Conservation (phyloP, 1,140 invertebrate species). For the Latrodectus geometricus region DNA sequence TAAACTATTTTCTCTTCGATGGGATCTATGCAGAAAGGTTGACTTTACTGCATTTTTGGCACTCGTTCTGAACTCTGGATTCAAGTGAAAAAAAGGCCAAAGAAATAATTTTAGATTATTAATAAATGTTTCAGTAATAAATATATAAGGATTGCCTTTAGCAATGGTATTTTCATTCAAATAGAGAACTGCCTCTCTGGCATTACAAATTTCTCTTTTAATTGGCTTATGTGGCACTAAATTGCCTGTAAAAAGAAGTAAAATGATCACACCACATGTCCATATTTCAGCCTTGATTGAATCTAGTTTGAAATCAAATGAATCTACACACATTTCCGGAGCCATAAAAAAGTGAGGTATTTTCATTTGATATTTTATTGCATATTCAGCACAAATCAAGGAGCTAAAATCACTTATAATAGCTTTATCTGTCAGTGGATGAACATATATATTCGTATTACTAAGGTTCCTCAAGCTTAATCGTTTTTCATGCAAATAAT, state of each 20-base stretch:
- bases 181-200: neutral
- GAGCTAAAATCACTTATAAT: conserved; percentile 30
- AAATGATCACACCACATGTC: conserved; percentile 33
- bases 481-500: conserved; percentile 37
- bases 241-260: conserved; percentile 27
- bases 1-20: neutral
- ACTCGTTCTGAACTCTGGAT: neutral
- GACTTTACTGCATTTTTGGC: neutral
- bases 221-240: neutral
- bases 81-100: neutral
- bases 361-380: neutral
- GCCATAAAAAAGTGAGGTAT: neutral
- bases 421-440: conserved; percentile 15
- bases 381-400: neutral
- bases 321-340: conserved; percentile 12
- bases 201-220: neutral
- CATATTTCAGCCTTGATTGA: conserved; percentile 41
- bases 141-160: neutral
- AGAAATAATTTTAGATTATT: neutral
- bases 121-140: neutral
- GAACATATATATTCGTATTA: conserved; percentile 27
- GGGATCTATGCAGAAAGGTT: neutral
- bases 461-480: conserved; percentile 43
- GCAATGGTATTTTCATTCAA: neutral
- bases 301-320: neutral